A percentile compares a stretch with the other conserved stretches of the same genome.
Conservation (phyloP, 2,113 vertebrate genomes). For the Alexandromys fortis region DNA sequence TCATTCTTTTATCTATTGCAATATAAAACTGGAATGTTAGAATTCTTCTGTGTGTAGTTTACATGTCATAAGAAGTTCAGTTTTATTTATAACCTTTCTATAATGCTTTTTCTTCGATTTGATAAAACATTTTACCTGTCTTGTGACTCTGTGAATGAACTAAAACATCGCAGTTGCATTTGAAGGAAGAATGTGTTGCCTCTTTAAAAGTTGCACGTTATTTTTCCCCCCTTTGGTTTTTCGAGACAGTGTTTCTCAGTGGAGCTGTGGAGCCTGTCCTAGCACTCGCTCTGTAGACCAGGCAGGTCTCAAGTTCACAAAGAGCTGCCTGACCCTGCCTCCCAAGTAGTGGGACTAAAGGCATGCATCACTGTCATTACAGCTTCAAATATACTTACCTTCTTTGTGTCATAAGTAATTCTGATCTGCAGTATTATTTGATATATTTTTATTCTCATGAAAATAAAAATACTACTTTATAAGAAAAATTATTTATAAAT, state of each 20-base stretch:
- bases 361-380: no score
- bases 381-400: not conserved
- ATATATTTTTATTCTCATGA: constrained; percentile 43
- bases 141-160: not conserved
- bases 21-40: not conserved
- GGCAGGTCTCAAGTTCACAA: no score
- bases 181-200: not conserved
- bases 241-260: no score
- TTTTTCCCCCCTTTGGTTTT: no score
- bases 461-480: constrained; percentile 46
- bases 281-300: no score
- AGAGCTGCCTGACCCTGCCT: no score
- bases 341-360: no score
- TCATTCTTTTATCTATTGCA: not conserved
- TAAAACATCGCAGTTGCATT: not conserved
- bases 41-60: constrained; percentile 18
- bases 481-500: constrained; percentile 40
- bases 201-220: not conserved
- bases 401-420: not conserved
- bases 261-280: no score
- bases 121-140: constrained; percentile 12
- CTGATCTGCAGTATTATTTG: not conserved
- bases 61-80: not conserved
- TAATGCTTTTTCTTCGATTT: constrained; percentile 41
- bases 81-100: constrained; percentile 29